phyloP scores from a whole-genome alignment of 1,140 invertebrate genomes.

The Plutomurus gul region DNA sequence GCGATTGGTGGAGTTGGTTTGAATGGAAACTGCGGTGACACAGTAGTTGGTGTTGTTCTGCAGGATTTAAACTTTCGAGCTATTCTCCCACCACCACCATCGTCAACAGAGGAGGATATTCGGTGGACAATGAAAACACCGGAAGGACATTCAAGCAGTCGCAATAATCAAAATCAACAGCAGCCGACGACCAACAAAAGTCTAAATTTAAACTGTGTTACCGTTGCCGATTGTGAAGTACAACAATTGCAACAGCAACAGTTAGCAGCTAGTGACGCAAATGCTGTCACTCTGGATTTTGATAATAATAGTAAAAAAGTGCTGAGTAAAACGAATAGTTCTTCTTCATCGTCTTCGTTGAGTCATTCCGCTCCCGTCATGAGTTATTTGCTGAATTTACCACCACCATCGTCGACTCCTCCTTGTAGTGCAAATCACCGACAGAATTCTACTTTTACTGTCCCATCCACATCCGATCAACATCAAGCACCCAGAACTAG shows the following conservation, averaged over 20 bases:
- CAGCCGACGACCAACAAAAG: background rate
- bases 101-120: background rate
- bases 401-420: background rate
- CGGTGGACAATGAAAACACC: slow-evolving; percentile 12
- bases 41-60: background rate
- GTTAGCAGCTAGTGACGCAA: background rate
- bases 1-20: no score
- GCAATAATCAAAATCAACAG: background rate
- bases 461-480: background rate
- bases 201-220: background rate
- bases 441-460: background rate
- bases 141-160: background rate
- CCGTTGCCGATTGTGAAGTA: background rate
- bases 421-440: background rate
- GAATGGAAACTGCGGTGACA: background rate
- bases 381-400: slow-evolving; percentile 2
- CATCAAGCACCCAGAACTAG: background rate
- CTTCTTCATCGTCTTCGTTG: background rate
- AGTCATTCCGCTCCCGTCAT: background rate
- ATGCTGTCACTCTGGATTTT: background rate
- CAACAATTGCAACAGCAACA: background rate
- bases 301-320: background rate
- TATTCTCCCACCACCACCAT: background rate
- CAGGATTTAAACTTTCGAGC: background rate
- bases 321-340: background rate